Evolutionary conservation across 2,888 invertebrate genomes (phyloP).

Genomic region (Itoplectis maculator): DNA sequence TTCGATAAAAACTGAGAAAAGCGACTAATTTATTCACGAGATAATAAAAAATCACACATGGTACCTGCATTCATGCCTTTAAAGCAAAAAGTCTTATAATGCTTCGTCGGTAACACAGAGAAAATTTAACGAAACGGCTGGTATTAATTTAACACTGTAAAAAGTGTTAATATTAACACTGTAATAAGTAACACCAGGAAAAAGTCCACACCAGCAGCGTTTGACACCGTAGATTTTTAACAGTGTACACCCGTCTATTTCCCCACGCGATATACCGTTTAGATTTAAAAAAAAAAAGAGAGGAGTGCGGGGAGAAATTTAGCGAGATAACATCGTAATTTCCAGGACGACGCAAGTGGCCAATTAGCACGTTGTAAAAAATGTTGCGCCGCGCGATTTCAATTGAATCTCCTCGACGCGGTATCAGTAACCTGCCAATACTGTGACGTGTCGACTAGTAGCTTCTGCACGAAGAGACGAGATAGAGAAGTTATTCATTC

Average conservation of each 20-base stretch:
- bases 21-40: too few relatives aligned
- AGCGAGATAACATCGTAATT: not conserved
- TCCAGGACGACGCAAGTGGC: not conserved
- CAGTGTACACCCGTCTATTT: not conserved
- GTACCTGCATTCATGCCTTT: too few relatives aligned
- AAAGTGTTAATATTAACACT: too few relatives aligned
- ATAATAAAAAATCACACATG: too few relatives aligned
- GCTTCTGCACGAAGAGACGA: not conserved
- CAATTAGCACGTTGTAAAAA: not conserved
- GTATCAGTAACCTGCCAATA: not conserved
- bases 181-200: too few relatives aligned
- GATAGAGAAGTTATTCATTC: not conserved
- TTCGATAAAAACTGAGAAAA: too few relatives aligned
- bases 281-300: not conserved
- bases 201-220: too few relatives aligned
- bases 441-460: not conserved
- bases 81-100: too few relatives aligned
- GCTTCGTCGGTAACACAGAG: too few relatives aligned
- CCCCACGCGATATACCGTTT: not conserved
- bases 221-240: too few relatives aligned
- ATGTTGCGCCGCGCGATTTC: not conserved
- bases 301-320: constrained; percentile 16
- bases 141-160: too few relatives aligned
- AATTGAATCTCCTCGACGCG: constrained; percentile 3
- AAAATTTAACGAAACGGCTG: too few relatives aligned